Evolutionary conservation across 2,888 invertebrate species (phyloP).

Genomic region (Linyphia triangularis): DNA sequence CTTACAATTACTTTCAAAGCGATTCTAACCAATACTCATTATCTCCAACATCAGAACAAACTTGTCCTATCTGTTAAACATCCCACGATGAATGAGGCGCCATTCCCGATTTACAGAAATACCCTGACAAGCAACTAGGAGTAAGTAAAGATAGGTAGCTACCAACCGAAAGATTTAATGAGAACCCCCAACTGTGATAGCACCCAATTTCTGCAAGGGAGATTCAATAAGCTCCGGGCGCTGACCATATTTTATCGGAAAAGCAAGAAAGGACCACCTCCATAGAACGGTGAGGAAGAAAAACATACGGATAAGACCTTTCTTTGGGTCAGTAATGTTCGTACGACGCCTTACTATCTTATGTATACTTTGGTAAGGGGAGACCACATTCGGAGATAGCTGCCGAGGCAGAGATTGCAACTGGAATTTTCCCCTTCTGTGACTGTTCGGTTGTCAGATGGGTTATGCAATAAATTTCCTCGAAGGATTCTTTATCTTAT

Average conservation of each 20-base stretch:
- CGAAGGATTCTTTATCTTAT: slow-evolving; percentile 2
- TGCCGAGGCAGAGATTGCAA: neutral
- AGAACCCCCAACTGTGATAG: neutral
- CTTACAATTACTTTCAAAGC: no score
- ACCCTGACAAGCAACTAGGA: neutral
- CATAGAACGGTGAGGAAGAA: neutral
- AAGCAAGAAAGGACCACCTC: neutral
- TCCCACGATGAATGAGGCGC: neutral
- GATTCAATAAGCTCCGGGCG: neutral
- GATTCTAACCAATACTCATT: no score
- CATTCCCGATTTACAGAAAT: no score
- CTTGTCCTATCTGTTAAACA: neutral
- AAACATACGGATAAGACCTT: neutral
- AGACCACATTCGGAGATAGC: slow-evolving; percentile 6
- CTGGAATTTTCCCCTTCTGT: neutral
- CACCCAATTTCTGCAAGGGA: slow-evolving; percentile 3
- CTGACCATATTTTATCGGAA: neutral
- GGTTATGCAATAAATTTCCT: slow-evolving; percentile 52
- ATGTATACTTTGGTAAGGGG: neutral
- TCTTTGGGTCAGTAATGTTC: slow-evolving; percentile 31
- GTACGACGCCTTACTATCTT: neutral
- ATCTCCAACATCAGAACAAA: neutral
- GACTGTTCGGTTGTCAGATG: neutral
- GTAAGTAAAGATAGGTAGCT: neutral
- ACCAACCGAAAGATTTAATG: neutral